A percentile compares a stretch with the other conserved stretches of the same genome.
phyloP scores from a whole-genome alignment of 1,140 invertebrate species.

The Lasioglossum baleicum region DNA sequence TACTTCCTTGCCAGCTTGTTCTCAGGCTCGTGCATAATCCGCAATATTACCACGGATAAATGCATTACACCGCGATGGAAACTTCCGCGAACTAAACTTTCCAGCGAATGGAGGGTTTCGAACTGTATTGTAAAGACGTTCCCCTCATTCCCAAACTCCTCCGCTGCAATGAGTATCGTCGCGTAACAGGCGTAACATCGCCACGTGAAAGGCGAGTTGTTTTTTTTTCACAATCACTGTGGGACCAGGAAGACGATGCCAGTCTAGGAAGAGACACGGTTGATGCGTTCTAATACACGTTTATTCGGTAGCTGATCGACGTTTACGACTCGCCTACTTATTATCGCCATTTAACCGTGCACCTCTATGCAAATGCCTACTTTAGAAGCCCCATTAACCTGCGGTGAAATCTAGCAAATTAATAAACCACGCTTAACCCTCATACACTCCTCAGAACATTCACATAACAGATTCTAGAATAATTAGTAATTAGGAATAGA shows the following conservation, averaged over 20 bases:
- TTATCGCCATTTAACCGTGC: no score
- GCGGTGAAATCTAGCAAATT: no score
- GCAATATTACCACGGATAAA: slow-evolving; percentile 44
- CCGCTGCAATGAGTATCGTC: slow-evolving; percentile 4
- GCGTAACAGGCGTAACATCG: slow-evolving; percentile 14
- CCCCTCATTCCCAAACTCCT: slow-evolving; percentile 36
- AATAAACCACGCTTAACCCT: no score
- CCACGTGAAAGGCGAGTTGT: slow-evolving; percentile 20
- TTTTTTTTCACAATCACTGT: slow-evolving; percentile 28
- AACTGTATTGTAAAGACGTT: slow-evolving; percentile 48
- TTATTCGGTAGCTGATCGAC: background rate
- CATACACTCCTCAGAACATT: no score
- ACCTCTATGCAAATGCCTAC: no score
- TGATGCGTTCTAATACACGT: background rate
- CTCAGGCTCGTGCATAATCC: slow-evolving; percentile 49
- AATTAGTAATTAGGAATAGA: no score
- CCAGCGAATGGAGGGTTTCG: slow-evolving; percentile 45
- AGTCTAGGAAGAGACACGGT: background rate
- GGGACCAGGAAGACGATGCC: slow-evolving; percentile 18
- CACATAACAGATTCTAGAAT: no score
- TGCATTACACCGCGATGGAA: slow-evolving; percentile 43
- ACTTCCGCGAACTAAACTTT: slow-evolving; percentile 62
- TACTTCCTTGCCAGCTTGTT: slow-evolving; percentile 31
- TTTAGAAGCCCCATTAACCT: no score
- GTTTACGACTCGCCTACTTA: background rate